Evolutionary conservation across 92 coral and sea anemone genomes (phyloP).

Genomic region (Anthopleura xanthogrammica): DNA sequence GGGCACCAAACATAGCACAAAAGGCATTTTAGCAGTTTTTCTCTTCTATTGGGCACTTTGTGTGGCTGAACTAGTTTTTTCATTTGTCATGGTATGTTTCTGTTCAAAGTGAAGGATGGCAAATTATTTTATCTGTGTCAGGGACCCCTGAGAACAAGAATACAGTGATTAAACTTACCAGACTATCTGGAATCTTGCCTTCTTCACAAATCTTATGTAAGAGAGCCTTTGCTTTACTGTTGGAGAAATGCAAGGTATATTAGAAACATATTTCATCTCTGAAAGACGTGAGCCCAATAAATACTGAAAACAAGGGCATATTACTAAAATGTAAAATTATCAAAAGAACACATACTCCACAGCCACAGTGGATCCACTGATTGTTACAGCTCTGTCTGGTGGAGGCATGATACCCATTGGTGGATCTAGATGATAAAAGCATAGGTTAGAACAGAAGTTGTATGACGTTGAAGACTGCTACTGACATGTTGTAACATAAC

Average conservation of each 20-base stretch:
- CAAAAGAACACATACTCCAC: constrained; percentile 79
- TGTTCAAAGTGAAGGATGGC: too few species aligned
- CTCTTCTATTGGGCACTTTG: too few species aligned
- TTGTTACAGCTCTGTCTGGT: constrained; percentile 91
- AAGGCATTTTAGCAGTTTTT: too few species aligned
- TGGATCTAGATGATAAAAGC: constrained; percentile 63
- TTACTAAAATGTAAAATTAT: background rate
- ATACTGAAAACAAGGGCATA: too few species aligned
- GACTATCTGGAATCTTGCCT: constrained; percentile 95
- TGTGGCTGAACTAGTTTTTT: too few species aligned
- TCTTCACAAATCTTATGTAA: constrained; percentile 87
- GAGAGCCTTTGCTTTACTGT: constrained; percentile 86
- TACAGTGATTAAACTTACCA: constrained; percentile 53
- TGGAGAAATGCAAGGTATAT: background rate
- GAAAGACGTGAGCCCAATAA: too few species aligned
- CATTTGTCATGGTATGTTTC: too few species aligned
- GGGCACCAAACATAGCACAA: too few species aligned
- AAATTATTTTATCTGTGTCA: too few species aligned
- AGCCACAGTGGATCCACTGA: constrained; percentile 81
- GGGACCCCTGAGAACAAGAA: background rate
- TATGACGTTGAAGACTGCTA: too few species aligned
- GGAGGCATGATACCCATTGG: constrained; percentile 86
- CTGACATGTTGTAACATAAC: too few species aligned
- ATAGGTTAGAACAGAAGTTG: too few species aligned
- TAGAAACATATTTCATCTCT: background rate